Percentiles rank a stretch among this genome's conserved stretches.
phyloP scores from a whole-genome alignment of 2,113 vertebrate genomes.

The Odobenus rosmarus region DNA sequence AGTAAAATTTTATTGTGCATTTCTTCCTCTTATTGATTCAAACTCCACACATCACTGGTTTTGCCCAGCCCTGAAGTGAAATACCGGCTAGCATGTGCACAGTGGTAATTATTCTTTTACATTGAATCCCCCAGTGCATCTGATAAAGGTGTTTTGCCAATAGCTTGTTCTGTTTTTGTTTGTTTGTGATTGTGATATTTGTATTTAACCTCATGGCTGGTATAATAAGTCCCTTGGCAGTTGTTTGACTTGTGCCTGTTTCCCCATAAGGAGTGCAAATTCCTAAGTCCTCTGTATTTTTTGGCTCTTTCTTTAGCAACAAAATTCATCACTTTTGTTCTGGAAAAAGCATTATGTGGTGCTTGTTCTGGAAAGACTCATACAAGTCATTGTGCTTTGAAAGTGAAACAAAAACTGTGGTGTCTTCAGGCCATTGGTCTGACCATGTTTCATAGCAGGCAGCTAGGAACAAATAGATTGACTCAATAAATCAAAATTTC shows the following conservation, averaged over 20 bases:
- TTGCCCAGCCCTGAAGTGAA: not conserved
- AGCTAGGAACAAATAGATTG: not conserved
- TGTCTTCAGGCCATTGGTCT: not conserved
- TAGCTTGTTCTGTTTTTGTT: not conserved
- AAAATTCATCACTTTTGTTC: slow-evolving; percentile 37
- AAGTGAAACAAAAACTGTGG: slow-evolving; percentile 27
- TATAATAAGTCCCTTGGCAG: not conserved
- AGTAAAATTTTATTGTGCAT: not conserved
- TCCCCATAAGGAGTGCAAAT: not conserved
- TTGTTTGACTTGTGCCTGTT: not conserved
- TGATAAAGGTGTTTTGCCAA: not conserved
- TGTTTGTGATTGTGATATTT: not conserved
- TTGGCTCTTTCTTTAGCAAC: not conserved
- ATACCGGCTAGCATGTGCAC: not conserved
- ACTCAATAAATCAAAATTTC: slow-evolving; percentile 2
- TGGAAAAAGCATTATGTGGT: slow-evolving; percentile 38
- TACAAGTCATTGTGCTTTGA: not conserved
- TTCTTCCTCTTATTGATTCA: slow-evolving; percentile 24
- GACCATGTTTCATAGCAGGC: not conserved
- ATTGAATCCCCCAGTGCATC: not conserved
- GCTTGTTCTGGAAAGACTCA: not conserved
- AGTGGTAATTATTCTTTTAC: not conserved
- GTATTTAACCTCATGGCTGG: not conserved
- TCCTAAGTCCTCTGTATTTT: not conserved
- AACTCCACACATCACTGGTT: not conserved